Evolutionary conservation across 2,888 invertebrate genomes (phyloP), one percentile per base, ranked within the genome.

Genomic region (Agrochola lychnidis): DNA sequence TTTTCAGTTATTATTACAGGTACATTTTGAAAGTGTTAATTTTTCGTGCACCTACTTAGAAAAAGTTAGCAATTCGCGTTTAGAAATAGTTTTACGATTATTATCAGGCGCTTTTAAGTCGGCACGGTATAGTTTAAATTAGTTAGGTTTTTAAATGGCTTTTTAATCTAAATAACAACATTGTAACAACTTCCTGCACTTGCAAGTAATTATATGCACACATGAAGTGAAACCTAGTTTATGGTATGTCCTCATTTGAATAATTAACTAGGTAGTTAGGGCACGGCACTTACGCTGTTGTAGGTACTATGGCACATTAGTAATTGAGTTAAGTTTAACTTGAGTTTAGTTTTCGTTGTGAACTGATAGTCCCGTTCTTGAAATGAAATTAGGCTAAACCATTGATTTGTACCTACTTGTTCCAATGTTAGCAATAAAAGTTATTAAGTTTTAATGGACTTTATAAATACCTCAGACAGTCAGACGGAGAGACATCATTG

Each of bases 201-300:
- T 62, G 4, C 14, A 10, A 36, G 63, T 77, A 68, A 75, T 78
- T 84, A 77, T 14, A 40, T 67, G 66, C 76, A 83, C 63, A 56
- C 59, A 16, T 6, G 10, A 51, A 82, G 56, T 57, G 42, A 48
- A 56, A 74, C 79, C 79, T 63, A 73, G 42, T 79, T 79, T 42
- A 9, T 22, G 10, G n/a, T 48, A 19, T 30, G 61, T 48, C n/a
- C 51, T 30, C 25, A 53, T 64, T 70, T 68, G 0, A 40, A 40
- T 56, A 77, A 76, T 16, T n/a, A 36, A n/a, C 22, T 30, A 19
- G 4, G 57, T 69, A 12, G 42, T 9, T 1, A 36, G 25, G 64
- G 30, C 19, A 25, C 19, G 64, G 30, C 19, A 25, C 19, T 63
- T n/a, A 25, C 19, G 14, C 14, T 45, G 14, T 4, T 45, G 14